Conservation (phyloP, 2,888 invertebrate genomes). For the Aromia moschata region DNA sequence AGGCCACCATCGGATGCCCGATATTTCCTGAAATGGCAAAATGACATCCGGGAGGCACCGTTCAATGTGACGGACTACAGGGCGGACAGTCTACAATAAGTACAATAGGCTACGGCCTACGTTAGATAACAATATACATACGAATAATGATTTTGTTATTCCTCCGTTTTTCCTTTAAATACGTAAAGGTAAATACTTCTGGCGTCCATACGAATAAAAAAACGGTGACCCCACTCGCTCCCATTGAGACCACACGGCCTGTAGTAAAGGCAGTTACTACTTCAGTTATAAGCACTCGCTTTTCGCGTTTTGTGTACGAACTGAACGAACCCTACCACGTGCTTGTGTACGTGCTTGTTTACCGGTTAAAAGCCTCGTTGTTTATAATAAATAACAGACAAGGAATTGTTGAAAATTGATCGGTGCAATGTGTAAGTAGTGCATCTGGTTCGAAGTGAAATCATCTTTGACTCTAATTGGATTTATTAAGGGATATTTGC, state of each 20-base stretch:
- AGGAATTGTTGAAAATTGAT: not conserved
- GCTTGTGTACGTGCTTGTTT: not conserved
- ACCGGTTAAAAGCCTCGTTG: slow-evolving; percentile 7
- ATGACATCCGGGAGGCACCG: no score
- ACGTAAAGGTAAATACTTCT: no score
- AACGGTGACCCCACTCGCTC: not conserved
- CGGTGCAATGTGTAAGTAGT: not conserved
- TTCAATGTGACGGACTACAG: no score
- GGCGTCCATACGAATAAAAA: no score
- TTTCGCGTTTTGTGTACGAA: slow-evolving; percentile 10
- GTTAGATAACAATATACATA: no score
- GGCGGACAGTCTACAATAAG: no score
- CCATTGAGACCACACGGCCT: not conserved
- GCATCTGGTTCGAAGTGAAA: not conserved
- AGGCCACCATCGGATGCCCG: no score
- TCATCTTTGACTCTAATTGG: not conserved
- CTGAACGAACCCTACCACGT: not conserved
- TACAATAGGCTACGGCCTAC: no score
- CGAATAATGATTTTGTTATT: no score
- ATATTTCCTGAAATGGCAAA: no score
- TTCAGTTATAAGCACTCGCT: slow-evolving; percentile 7
- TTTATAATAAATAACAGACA: not conserved
- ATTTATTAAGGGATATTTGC: not conserved
- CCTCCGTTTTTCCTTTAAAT: no score
- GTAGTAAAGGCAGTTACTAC: not conserved